phyloP scores from a whole-genome alignment of 2,113 vertebrate species.

The Oreochromis spilurus region DNA sequence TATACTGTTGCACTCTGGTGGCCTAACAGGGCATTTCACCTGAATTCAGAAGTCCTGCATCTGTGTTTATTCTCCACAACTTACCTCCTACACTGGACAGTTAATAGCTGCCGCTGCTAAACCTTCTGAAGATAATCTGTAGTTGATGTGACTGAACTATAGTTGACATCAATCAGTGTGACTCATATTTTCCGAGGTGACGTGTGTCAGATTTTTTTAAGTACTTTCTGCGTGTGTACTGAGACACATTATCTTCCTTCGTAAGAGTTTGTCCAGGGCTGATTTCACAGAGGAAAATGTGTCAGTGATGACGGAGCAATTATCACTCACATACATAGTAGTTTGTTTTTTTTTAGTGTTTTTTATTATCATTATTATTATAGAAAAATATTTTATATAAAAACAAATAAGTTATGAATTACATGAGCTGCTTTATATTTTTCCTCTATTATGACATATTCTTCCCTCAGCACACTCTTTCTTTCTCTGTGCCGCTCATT shows the following conservation, averaged over 20 bases:
- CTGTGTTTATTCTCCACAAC: neutral
- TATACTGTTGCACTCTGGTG: constrained; percentile 59
- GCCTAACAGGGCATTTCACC: constrained; percentile 15
- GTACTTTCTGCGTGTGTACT: neutral
- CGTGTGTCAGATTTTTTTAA: neutral
- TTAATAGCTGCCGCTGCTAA: neutral
- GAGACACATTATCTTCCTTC: neutral
- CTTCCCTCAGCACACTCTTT: neutral
- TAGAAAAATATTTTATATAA: constrained; percentile 72
- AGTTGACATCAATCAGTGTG: neutral
- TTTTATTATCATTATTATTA: constrained; percentile 52
- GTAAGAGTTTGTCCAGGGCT: neutral
- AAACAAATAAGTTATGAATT: constrained; percentile 71
- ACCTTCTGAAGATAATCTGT: neutral
- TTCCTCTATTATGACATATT: constrained; percentile 21
- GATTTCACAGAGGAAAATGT: constrained; percentile 10
- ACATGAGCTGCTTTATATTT: constrained; percentile 48
- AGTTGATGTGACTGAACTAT: neutral
- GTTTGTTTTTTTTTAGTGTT: neutral
- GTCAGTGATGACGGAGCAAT: neutral
- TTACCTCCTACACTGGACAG: neutral
- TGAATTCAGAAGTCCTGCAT: neutral
- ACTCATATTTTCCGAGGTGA: neutral
- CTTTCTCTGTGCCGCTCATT: neutral
- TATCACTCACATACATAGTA: neutral